Evolutionary conservation across 2,888 invertebrate genomes (phyloP), one percentile per base, ranked within the genome.

Genomic region (Harpalus rufipes): DNA sequence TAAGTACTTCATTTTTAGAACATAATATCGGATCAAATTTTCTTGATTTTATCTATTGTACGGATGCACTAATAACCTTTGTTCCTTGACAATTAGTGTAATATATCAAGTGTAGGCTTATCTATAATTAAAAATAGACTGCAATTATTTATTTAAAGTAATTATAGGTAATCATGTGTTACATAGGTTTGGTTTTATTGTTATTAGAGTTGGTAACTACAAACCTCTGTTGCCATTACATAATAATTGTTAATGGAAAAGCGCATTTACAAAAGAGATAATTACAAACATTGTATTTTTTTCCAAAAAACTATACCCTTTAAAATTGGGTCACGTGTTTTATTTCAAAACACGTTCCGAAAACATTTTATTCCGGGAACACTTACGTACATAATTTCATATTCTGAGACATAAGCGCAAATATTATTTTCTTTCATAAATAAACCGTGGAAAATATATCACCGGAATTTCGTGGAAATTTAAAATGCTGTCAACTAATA

Each of bases 381-480:
- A 32, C 32, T 32, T 32, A 32, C 32, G 32, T 32, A 56, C 56
- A 56, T 12, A n/a, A 51, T 51, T 51, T 51, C 10, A 59, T n/a
- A 16, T 59, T 59, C 59, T 14, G 59, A 16, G 59, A 59, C 6
- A 32, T 32, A 44, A 44, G 18, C 3, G 72, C 16, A 74, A 74
- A 74, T 74, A 74, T 74, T 74, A 41, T 74, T 41, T 21, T 18
- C 44, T 16, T 41, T 44, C 18, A 44, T 74, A 74, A 74, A 74
- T 44, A 74, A 74, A 68, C 68, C n/a, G 25, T 74, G 44, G 21
- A 44, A 74, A 74, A 74, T 74, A 44, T 74, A 74, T 74, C 72
- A 74, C 21, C 18, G 41, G 16, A 44, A 44, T 74, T 74, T 32
- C 68, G 7, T 16, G 7, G 39, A 68, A 68, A 12, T 68, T 68